These are phyloP conservation scores for Tauraco hartlaubi DNA, from an alignment of 2,797 vertebrate genomes.

Conservation along the genomic window DNA sequence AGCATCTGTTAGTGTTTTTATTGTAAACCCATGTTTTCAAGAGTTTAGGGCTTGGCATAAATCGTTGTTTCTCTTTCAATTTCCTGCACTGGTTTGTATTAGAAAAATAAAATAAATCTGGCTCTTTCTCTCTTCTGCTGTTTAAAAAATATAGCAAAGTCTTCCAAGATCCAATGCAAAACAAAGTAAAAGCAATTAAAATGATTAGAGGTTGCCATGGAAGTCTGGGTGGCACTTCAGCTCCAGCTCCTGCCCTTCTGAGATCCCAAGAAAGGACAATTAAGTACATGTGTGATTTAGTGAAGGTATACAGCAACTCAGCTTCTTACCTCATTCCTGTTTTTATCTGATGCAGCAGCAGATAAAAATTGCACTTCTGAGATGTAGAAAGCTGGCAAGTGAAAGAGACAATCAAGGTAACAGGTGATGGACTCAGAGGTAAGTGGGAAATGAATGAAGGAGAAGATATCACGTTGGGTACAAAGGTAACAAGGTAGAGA, in stretches of 20 bases:
- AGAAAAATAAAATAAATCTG: neutral
- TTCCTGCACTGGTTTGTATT: neutral
- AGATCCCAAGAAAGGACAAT: neutral
- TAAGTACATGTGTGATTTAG: neutral
- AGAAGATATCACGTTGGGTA: neutral
- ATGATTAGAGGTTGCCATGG: neutral
- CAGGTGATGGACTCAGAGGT: neutral
- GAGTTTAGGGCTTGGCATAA: slow-evolving; percentile 16
- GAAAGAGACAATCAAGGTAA: neutral
- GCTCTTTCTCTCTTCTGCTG: neutral
- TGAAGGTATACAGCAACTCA: neutral
- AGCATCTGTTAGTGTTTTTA: slow-evolving; percentile 50
- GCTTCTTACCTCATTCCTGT: neutral
- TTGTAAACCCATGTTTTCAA: slow-evolving; percentile 39
- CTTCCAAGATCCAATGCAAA: neutral
- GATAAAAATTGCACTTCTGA: neutral
- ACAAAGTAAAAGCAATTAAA: neutral
- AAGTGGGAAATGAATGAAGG: neutral
- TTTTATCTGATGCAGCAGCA: neutral
- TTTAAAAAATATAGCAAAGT: neutral
- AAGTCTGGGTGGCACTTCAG: neutral
- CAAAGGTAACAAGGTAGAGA: neutral
- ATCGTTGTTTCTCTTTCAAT: neutral
- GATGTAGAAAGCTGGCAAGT: rapidly evolving
- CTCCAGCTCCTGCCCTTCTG: neutral